Evolutionary conservation across 2,113 vertebrate species (phyloP).

Genomic region (Cavia porcellus): DNA sequence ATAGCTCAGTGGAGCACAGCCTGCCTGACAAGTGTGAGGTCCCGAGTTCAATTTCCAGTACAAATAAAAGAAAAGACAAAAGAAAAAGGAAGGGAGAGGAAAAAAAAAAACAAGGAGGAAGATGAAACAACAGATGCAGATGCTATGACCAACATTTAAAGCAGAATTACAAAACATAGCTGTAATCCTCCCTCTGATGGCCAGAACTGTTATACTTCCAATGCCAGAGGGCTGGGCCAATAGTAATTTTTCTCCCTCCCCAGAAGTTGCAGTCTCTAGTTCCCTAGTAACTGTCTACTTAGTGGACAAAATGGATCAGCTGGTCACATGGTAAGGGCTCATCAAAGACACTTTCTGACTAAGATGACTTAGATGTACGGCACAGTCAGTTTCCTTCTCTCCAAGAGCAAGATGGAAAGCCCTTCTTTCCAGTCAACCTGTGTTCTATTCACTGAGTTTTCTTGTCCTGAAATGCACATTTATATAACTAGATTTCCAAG

Average conservation of each 20-base stretch:
- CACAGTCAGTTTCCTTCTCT: conserved; percentile 64
- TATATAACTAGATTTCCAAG: background rate
- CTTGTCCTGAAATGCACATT: background rate
- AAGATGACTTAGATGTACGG: background rate
- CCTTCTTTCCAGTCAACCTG: conserved; percentile 7
- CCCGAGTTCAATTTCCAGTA: too few relatives aligned
- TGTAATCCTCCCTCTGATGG: conserved; percentile 7
- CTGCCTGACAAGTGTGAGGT: too few relatives aligned
- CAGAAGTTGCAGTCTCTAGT: background rate
- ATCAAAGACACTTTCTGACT: conserved; percentile 32
- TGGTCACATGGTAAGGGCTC: background rate
- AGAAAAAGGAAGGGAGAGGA: background rate
- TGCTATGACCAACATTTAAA: background rate
- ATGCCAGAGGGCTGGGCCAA: conserved; percentile 7
- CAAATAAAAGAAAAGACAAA: too few relatives aligned
- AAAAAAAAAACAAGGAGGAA: background rate
- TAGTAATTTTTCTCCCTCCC: background rate
- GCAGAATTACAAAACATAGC: background rate
- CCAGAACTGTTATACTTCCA: background rate
- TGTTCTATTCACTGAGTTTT: background rate
- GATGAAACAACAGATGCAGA: background rate
- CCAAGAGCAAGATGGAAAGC: background rate
- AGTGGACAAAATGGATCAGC: conserved; percentile 67
- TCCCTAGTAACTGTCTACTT: conserved; percentile 56
- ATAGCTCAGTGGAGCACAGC: too few relatives aligned